Evolutionary conservation across 2,113 vertebrate species (phyloP), one percentile per base, ranked within the genome.

Genomic region (Suncus etruscus): DNA sequence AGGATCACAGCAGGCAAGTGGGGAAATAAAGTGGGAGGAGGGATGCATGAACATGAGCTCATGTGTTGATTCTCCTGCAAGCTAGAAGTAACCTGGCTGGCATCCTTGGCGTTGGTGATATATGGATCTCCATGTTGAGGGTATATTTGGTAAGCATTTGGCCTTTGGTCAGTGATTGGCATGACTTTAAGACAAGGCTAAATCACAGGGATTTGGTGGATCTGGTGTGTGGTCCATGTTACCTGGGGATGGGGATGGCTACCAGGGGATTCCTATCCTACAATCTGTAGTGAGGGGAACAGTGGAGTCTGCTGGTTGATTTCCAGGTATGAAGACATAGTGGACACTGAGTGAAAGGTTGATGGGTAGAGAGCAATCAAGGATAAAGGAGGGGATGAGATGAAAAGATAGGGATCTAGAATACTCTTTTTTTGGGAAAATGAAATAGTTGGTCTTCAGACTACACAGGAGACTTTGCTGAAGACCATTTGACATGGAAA

Each of bases 131-230:
- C 69, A 82, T 80, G 68, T 94, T 83, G 88, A 93, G 84, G 89
- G 91, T 76, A 89, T 16, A 92, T 79, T 91, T 95, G 88, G 89
- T 92, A 93, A 95, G 92, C 95, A 87, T 95, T 94, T 92, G 88
- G 93, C 61, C 54, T 54, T 10, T 94, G 90, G 85, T 94, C 90
- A 89, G 58, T 93, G 73, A 11, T 76, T 94, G 79, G 75, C 86
- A 94, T 73, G 69, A 73, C 74, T n/a, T 80, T 39, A 68, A 87
- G 79, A 74, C 69, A 92, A 94, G 48, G 80, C 83, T 86, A 32
- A 89, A 87, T 92, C 14, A 1, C 27, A 89, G 63, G 39, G 70
- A 68, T 93, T 94, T 8, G 14, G 75, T 31, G 72, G 74, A 92
- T 47, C 89, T 96, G 89, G 87, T 89, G 94, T 92, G 95, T 94